Evolutionary conservation across 30 jellyfish, hydroid and myxozoan genomes (phyloP), one percentile per base, ranked within the genome.

Genomic region (Nemopilema nomurai): DNA sequence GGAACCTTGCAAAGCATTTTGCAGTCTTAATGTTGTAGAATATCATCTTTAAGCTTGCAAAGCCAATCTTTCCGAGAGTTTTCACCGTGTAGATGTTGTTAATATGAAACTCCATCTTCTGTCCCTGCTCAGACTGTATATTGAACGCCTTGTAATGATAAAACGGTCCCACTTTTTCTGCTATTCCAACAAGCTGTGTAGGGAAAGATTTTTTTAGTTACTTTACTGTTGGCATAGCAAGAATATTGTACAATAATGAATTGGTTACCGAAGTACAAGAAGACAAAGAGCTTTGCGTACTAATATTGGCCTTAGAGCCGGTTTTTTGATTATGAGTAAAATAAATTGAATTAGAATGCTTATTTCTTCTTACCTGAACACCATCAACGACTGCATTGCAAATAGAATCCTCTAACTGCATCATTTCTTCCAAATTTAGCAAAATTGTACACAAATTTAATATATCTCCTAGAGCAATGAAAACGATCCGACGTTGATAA

Each of bases 121-220:
- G 49, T 3, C 76, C 89, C 20, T 51, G 62, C 0, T 62, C 19
- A 30, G 41, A 28, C 19, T 23, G 62, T 18, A 79, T 70, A 6
- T 80, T 22, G 33, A 79, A 79, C 24, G 30, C 72, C 18, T 33
- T 52, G 64, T 79, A 79, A 1, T 79, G 89, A 19, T 64, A 27
- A 52, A 79, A 79, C 30, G 89, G 89, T 32, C 89, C 89, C 6
- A 64, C 80, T 49, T 79, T 79, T 62, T 25, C 41, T n/a, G 89
- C 73, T 24, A 24, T 71, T 13, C 89, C 89, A 20, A 65, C 18
- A 18, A 79, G 71, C 89, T 79, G 69, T n/a, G n/a, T n/a, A n/a
- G n/a, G n/a, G n/a, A n/a, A n/a, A n/a, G n/a, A n/a, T n/a, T n/a
- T n/a, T n/a, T n/a, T n/a, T n/a, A n/a, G n/a, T n/a, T n/a, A n/a